Evolutionary conservation across 2,113 vertebrate species (phyloP).

Genomic region (Morone saxatilis): DNA sequence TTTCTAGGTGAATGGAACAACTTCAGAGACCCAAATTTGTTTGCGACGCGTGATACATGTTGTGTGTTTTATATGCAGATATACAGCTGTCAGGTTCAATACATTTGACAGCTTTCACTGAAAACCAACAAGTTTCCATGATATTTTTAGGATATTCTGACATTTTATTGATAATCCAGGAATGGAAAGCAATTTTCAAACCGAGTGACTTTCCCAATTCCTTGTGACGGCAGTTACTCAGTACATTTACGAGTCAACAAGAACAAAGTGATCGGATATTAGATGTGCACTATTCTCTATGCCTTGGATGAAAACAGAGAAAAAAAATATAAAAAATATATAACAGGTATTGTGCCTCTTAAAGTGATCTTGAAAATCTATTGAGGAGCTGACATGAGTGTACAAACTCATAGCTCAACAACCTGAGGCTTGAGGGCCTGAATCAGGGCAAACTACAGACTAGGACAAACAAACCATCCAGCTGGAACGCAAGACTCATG

Average conservation of each 20-base stretch:
- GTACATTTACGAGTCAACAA: background rate
- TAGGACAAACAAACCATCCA: too few relatives aligned
- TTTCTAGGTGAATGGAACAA: background rate
- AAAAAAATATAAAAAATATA: background rate
- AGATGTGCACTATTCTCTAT: background rate
- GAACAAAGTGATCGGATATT: background rate
- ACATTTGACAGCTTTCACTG: background rate
- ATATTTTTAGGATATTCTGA: background rate
- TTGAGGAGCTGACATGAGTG: constrained; percentile 33
- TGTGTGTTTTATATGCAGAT: background rate
- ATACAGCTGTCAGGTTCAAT: background rate
- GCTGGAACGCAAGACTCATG: background rate
- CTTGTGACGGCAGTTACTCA: background rate
- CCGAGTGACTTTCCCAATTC: background rate
- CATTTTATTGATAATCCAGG: background rate
- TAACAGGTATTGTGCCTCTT: background rate
- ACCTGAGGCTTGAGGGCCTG: constrained; percentile 27
- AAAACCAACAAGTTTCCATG: background rate
- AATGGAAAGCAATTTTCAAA: background rate
- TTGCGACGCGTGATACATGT: background rate
- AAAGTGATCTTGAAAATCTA: constrained; percentile 52
- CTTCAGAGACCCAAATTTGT: background rate
- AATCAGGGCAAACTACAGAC: constrained; percentile 10
- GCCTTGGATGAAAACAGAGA: background rate
- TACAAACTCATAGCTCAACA: constrained; percentile 45